Evolutionary conservation across 2,888 invertebrate species (phyloP), one percentile per base, ranked within the genome.

Genomic region (Melipona bicolor): DNA sequence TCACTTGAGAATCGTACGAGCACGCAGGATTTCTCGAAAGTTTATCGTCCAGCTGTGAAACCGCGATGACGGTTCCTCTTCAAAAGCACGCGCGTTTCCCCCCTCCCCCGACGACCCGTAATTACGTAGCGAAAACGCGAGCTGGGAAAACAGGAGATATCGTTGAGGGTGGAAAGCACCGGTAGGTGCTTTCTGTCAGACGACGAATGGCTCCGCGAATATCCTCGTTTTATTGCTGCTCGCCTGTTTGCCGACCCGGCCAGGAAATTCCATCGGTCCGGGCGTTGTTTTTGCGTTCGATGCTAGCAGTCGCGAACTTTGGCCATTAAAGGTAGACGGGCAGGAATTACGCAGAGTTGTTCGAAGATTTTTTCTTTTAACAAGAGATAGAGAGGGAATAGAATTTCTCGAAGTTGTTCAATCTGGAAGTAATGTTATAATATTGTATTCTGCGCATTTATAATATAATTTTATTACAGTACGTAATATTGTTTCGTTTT

Each of bases 151-250:
- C 52, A n/a, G 43, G 43, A 32, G 52, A 54, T 69, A 69, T 32
- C 32, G 32, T 50, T 9, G 50, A 21, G 19, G 19, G 49, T 4
- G 19, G 70, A 27, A 27, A 27, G 27, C 27, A 13, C 9, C 6
- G 11, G 13, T 27, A 27, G 27, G 1, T 17, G 36, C 36, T 56
- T 11, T 24, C 56, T 17, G 71, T 71, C 56, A 71, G 43, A 43
- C 69, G 54, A 32, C 43, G 43, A 6, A 24, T 17, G 17, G 13
- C 68, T 24, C 13, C 49, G 24, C 56, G 70, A 59, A 43, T 27
- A 49, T 49, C 61, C 72, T 49, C 72, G 72, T 72, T 72, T 72
- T 72, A 72, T 72, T 70, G 36, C 32, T 70, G 36, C 32, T 21
- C 32, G 59, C 61, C 36, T 72, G 49, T 61, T 61, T 49, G 72